Percentiles rank a stretch among this genome's conserved stretches.
phyloP scores from a whole-genome alignment of 2,113 vertebrate species.

The Trematomus loennbergii region DNA sequence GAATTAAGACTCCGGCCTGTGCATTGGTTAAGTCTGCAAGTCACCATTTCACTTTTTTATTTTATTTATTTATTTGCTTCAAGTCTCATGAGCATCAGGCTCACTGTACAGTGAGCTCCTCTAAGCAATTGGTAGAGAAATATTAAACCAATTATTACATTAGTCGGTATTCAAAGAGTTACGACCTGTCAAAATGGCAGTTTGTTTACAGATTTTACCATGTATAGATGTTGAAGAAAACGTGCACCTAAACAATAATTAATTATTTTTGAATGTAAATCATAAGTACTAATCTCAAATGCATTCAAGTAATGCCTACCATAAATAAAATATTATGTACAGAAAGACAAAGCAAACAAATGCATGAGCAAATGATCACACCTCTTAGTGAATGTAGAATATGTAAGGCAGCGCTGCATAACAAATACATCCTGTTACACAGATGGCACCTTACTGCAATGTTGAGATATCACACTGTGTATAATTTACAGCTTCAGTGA shows the following conservation, averaged over 20 bases:
- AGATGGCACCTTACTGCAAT: constrained; percentile 54
- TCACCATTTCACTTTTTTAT: constrained; percentile 22
- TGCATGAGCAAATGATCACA: constrained; percentile 22
- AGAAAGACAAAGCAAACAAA: neutral
- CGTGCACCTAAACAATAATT: too few species aligned
- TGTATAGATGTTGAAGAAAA: neutral
- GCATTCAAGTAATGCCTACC: neutral
- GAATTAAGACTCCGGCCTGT: constrained; percentile 53
- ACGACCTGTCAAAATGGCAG: neutral
- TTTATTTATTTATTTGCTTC: constrained; percentile 34
- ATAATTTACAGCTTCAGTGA: constrained; percentile 72
- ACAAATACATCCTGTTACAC: constrained; percentile 54
- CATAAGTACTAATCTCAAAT: too few species aligned
- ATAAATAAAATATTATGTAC: too few species aligned
- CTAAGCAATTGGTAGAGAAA: neutral
- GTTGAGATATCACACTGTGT: constrained; percentile 75
- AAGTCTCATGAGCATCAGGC: constrained; percentile 17
- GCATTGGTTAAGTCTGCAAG: constrained; percentile 42
- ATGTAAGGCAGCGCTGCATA: constrained; percentile 44
- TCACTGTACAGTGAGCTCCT: constrained; percentile 18
- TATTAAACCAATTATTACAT: too few species aligned
- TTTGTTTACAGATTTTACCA: neutral
- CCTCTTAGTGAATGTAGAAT: constrained; percentile 26
- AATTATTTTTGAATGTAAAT: too few species aligned
- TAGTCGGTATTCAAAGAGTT: too few species aligned